Evolutionary conservation across 2,113 vertebrate species (phyloP), one percentile per base, ranked within the genome.

Genomic region (Hyperoodon ampullatus): DNA sequence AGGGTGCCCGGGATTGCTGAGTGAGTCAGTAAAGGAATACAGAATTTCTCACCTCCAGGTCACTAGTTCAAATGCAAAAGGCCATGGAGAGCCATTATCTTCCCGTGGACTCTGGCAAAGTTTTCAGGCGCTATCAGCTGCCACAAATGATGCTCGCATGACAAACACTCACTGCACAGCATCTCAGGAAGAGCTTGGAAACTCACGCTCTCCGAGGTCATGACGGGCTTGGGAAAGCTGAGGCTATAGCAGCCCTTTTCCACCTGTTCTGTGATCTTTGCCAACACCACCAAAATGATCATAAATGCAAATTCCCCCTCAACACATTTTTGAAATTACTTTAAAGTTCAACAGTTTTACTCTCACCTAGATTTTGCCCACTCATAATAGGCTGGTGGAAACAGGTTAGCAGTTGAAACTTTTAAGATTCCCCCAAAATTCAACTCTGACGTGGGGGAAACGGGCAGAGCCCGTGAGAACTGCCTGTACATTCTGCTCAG

Each of bases 31-130:
- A 74, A 91, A 39, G 85, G 89, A 88, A 97, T 50, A 30, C 11
- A 60, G 96, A 66, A 61, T 86, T 78, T 97, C 97, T 96, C 92
- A 91, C 90, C 66, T 98, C 85, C 23, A 85, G 60, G 83, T 97
- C 95, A 97, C 68, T 16, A 94, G 70, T 90, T 97, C 96, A 96
- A 88, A 80, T 19, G 53, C 75, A 94, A 44, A 97, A 50, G 60
- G 42, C 58, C 71, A 87, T 18, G 58, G 92, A 96, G 96, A 93
- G 71, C 26, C 5, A 9, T 39, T 18, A 65, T 92, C 47, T 94
- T 90, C 88, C 55, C 81, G 50, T 19, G 35, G 81, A 70, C 89
- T 84, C 30, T 7, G 53, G 81, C 93, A 50, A 83, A 50, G 55
- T 11, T 15, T 35, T 71, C 75, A 84, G 75, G n/a, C 3, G 2